Evolutionary conservation across 2,113 vertebrate genomes (phyloP), one percentile per base, ranked within the genome.

Genomic region (Microcebus griseorufus): DNA sequence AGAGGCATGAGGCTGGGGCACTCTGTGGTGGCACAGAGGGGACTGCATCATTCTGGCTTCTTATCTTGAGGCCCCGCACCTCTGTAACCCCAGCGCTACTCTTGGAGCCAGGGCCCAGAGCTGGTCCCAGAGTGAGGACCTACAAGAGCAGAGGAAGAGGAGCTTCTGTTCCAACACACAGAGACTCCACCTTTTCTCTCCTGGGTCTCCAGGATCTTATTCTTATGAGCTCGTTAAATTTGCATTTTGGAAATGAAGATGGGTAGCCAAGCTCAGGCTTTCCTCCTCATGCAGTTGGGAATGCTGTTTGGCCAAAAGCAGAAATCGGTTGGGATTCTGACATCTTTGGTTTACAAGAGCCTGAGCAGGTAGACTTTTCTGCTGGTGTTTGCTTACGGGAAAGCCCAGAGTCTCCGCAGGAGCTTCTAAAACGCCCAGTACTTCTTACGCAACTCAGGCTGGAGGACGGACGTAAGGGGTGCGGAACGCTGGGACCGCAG

Each of bases 1-100:
- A 29, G 53, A 60, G 7, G 60, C 0, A 0, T 22, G 58, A 53
- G 27, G 1, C 48, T 6, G 23, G 67, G 17, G 13, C 0, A 34
- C 9, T 9, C 18, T 48, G 45, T 2, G 6, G 39, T 39, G 69
- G 42, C 32, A n/a, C 0, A 4, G 20, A 62, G 29, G 2, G 2
- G 2, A 16, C 4, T 22, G 37, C 3, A 5, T 39, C 0, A 0
- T n/a, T 8, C 85, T 37, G 53, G 65, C 27, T 42, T 65, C 73
- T 23, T 32, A 13, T 75, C 27, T 12, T 8, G 69, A 48, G 93
- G 29, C 37, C 18, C 18, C 51, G 18, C 2, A 17, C 1, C 42
- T 60, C 62, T 42, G 3, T 0, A 10, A 37, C 34, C 9, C 27
- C 62, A 53, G 62, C 20, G 53, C 18, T 62, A 32, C 32, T 83